phyloP scores from a whole-genome alignment of 2,888 invertebrate genomes.

The Sphaerophoria taeniata region DNA sequence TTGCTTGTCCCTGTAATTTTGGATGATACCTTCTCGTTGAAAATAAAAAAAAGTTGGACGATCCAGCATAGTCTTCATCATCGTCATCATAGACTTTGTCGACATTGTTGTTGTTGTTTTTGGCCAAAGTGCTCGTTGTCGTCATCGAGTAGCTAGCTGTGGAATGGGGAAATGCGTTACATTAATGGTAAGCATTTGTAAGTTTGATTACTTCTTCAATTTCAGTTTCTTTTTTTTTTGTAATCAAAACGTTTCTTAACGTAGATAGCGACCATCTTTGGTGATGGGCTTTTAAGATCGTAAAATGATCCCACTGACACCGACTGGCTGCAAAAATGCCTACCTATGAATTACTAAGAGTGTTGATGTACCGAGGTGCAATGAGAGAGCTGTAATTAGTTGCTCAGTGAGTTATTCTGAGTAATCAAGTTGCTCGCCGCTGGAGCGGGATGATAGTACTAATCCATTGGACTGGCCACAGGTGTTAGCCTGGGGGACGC shows the following conservation, averaged over 20 bases:
- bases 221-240: constrained; percentile 14
- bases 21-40: constrained; percentile 62
- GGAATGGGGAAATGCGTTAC: constrained; percentile 74
- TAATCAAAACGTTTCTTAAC: background rate
- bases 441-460: constrained; percentile 50
- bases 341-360: constrained; percentile 17
- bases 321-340: constrained; percentile 2
- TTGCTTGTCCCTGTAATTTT: constrained; percentile 73
- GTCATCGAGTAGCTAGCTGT: constrained; percentile 7
- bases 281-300: constrained; percentile 54
- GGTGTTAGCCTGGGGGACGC: constrained; percentile 29
- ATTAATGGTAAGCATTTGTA: constrained; percentile 72
- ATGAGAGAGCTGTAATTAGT: constrained; percentile 66
- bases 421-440: constrained; percentile 66
- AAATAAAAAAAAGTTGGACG: constrained; percentile 5
- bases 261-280: background rate
- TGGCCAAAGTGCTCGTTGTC: background rate
- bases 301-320: constrained; percentile 18
- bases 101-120: background rate
- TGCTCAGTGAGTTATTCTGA: constrained; percentile 66
- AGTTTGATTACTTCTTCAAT: constrained; percentile 71
- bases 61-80: constrained; percentile 15
- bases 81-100: background rate
- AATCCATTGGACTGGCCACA: constrained; percentile 52
- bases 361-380: constrained; percentile 60